A percentile compares a stretch with the other conserved stretches of the same genome.
Conservation (phyloP, 1,140 invertebrate genomes). For the Megalonaias nervosa region DNA sequence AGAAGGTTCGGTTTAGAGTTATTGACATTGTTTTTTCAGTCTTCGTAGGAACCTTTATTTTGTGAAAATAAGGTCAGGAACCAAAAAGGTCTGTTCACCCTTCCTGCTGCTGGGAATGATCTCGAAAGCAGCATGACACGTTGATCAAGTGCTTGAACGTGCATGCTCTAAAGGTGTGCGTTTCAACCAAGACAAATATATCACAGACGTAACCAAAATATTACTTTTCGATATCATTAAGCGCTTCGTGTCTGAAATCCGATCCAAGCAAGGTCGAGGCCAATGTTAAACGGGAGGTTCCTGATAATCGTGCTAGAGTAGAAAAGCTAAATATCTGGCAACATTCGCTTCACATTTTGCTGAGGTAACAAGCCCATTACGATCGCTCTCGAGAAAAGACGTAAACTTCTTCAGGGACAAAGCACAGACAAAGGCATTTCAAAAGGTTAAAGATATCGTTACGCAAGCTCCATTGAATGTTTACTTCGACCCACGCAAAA, state of each 20-base stretch:
- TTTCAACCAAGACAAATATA: conserved; percentile 22
- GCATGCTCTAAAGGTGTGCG: no score
- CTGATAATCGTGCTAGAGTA: conserved; percentile 62
- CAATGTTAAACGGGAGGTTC: conserved; percentile 64
- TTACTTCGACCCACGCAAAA: conserved; percentile 36
- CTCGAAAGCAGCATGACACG: not conserved
- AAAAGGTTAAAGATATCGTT: conserved; percentile 31
- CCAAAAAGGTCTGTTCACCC: no score
- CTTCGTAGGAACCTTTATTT: no score
- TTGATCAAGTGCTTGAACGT: not conserved
- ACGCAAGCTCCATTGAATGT: no score
- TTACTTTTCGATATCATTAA: conserved; percentile 18
- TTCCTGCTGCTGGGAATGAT: not conserved
- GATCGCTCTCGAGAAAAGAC: conserved; percentile 36
- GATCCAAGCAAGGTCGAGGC: conserved; percentile 69
- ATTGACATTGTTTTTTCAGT: no score
- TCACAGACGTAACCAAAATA: conserved; percentile 19
- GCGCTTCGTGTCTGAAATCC: conserved; percentile 57
- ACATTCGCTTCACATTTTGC: conserved; percentile 42
- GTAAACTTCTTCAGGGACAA: conserved; percentile 28
- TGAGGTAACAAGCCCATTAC: conserved; percentile 31
- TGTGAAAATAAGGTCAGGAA: no score
- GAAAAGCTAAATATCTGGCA: conserved; percentile 68
- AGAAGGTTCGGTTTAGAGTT: no score
- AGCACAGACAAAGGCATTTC: conserved; percentile 22